Evolutionary conservation across 2,797 vertebrate species (phyloP), one percentile per base, ranked within the genome.

Genomic region (Epinephelus coioides): DNA sequence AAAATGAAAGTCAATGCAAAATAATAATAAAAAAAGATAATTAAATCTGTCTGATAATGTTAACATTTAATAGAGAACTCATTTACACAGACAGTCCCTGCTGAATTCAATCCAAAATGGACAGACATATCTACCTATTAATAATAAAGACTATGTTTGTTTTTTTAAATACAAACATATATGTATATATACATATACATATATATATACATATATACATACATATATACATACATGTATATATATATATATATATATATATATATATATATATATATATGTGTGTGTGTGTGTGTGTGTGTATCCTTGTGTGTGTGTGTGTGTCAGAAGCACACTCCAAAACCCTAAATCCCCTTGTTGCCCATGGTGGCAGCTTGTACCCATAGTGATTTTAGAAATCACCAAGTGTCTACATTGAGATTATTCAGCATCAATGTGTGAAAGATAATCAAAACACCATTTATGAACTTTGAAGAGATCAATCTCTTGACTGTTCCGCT

Each of bases 371-470:
- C 83, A 83, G 73, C 54, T 70, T 85, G 73, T 53, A 53, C 43
- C 60, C 7, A 51, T 68, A 68, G 25, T 65, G 23, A 62, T 79
- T 76, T 66, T 61, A 78, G 54, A 72, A 75, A 87, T 78, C 70
- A 80, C 34, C 40, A 0, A 7, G 69, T 34, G 21, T 85, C 53
- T 50, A 63, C 67, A 64, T 53, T 53, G 53, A 69, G 64, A 78
- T 62, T 47, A 71, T 56, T 67, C 66, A 68, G 46, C 43, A 57
- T 81, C 59, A 75, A 5, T 18, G 63, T 75, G 69, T 78, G 65
- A 63, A 51, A 77, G 50, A 76, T 84, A 90, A 92, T 93, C 86
- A 91, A 81, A 87, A 60, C 56, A 7, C 46, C 66, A 81, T 82
- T 90, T 83, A 82, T 73, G 61, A 76, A 64, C 66, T 61, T n/a